These are phyloP conservation scores for Sapayoa aenigma DNA, from an alignment of 2,113 vertebrate genomes.

Conservation along the genomic window DNA sequence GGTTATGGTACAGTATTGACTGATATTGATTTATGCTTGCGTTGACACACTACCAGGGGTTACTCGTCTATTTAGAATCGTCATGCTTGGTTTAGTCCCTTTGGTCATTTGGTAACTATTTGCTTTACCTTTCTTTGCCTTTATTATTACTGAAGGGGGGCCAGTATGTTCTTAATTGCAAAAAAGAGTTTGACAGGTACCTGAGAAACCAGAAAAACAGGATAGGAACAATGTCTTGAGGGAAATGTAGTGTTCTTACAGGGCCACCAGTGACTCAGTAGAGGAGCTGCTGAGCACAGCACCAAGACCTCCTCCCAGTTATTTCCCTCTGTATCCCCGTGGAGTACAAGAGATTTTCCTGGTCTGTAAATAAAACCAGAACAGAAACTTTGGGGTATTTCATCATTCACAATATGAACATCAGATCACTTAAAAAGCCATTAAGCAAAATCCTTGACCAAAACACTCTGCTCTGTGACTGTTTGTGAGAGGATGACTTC, in stretches of 20 bases:
- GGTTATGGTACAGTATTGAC: not conserved
- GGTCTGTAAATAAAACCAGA: not conserved
- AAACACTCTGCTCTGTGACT: not conserved
- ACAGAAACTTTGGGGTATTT: not conserved
- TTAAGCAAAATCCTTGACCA: conserved; percentile 10
- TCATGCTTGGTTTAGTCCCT: not conserved
- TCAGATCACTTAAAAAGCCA: conserved; percentile 14
- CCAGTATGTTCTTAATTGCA: not conserved
- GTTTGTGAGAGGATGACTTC: conserved; percentile 5
- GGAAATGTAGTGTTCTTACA: not conserved
- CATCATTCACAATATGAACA: not conserved
- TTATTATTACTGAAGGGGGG: not conserved
- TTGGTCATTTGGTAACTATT: conserved; percentile 20
- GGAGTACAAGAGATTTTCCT: not conserved
- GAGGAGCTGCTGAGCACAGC: not conserved
- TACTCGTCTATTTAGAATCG: not conserved
- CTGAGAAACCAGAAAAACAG: conserved; percentile 58
- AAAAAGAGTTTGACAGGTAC: not conserved
- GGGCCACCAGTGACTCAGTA: not conserved
- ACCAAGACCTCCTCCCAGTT: not conserved
- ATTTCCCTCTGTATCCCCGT: not conserved
- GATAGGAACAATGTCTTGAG: not conserved
- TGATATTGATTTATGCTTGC: not conserved
- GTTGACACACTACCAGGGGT: not conserved
- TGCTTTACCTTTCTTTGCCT: conserved; percentile 19